Evolutionary conservation across 2,888 invertebrate species (phyloP).

Genomic region (Volucella zonaria): DNA sequence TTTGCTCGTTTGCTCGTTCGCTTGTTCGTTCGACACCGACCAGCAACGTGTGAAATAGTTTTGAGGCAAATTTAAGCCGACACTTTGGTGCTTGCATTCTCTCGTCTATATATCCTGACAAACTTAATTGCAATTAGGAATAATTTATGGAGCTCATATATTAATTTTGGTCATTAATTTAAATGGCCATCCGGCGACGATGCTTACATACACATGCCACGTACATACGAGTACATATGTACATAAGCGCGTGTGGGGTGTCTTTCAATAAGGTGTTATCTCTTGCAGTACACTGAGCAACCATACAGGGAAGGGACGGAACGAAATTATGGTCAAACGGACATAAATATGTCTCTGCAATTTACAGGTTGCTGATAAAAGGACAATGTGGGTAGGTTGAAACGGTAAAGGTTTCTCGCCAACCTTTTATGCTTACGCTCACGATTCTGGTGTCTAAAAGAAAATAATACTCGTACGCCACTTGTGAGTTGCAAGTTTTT

Average conservation of each 20-base stretch:
- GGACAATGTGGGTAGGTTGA: conserved; percentile 30
- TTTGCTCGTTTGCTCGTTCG: no score
- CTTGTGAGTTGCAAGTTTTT: no score
- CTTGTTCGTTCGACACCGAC: no score
- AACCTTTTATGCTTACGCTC: conserved; percentile 6
- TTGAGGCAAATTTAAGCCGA: conserved; percentile 27
- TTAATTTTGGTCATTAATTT: conserved; percentile 73
- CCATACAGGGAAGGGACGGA: conserved; percentile 52
- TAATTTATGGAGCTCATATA: conserved; percentile 73
- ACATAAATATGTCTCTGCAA: conserved; percentile 67
- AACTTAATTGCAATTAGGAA: conserved; percentile 74
- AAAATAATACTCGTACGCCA: conserved; percentile 20
- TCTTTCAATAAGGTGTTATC: conserved; percentile 58
- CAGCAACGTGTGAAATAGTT: conserved; percentile 42
- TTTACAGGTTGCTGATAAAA: conserved; percentile 56
- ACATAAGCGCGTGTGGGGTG: conserved; percentile 21
- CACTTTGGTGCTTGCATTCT: conserved; percentile 36
- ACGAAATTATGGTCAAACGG: conserved; percentile 63
- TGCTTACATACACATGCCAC: conserved; percentile 2
- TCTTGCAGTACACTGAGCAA: conserved; percentile 25
- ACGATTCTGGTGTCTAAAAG: background rate
- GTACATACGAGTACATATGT: conserved; percentile 1
- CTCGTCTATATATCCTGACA: conserved; percentile 55
- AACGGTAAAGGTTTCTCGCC: conserved; percentile 1
- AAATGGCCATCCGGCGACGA: conserved; percentile 68